phyloP scores from a whole-genome alignment of 2,797 vertebrate species.

The Hapalemur alaotrensis region DNA sequence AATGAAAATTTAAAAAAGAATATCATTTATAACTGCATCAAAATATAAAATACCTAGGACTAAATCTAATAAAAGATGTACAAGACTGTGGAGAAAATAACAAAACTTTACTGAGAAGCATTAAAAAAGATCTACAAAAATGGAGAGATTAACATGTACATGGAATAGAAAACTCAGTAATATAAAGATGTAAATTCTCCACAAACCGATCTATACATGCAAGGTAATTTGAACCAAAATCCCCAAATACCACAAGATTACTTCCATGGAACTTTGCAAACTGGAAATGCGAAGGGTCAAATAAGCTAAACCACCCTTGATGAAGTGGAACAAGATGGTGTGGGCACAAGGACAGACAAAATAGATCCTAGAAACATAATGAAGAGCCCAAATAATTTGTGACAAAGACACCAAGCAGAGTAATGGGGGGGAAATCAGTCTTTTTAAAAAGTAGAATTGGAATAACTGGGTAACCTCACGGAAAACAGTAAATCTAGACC shows the following conservation, averaged over 20 bases:
- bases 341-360: not conserved
- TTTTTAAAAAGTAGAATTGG: not conserved
- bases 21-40: not conserved
- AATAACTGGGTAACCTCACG: not conserved
- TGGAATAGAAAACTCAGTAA: not conserved
- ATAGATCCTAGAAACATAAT: not conserved
- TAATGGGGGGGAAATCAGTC: not conserved
- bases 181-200: not conserved
- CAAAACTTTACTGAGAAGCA: not conserved
- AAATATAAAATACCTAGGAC: not conserved
- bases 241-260: not conserved
- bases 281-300: not conserved
- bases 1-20: not conserved
- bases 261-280: not conserved
- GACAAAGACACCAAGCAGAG: not conserved
- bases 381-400: not conserved
- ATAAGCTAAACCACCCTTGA: not conserved
- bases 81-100: not conserved
- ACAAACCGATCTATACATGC: not conserved
- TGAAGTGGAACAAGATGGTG: not conserved
- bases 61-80: not conserved
- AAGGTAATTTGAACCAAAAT: not conserved
- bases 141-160: not conserved
- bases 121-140: not conserved
- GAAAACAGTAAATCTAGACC: not conserved